Evolutionary conservation across 2,113 vertebrate species (phyloP).

Genomic region (Hyla sarda): DNA sequence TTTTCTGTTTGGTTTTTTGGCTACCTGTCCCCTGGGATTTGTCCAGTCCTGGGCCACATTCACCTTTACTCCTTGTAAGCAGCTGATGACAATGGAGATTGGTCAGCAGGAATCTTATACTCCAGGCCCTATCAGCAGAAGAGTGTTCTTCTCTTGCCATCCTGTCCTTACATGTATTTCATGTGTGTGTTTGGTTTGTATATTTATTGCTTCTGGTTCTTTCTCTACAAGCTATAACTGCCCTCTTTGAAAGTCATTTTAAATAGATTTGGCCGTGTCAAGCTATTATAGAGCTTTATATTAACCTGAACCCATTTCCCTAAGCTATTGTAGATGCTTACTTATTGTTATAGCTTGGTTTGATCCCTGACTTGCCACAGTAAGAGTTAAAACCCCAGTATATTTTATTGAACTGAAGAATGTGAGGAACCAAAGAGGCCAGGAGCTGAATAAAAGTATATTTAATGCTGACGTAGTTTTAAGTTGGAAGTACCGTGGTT

Average conservation of each 20-base stretch:
- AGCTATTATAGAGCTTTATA: not conserved
- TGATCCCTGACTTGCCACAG: conserved; percentile 71
- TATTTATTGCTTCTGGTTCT: conserved; percentile 11
- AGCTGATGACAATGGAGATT: not conserved
- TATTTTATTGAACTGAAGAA: conserved; percentile 74
- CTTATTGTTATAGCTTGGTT: conserved; percentile 72
- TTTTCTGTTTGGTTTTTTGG: too few relatives aligned
- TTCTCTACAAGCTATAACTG: not conserved
- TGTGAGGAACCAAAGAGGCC: conserved; percentile 67
- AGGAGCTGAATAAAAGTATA: conserved; percentile 69
- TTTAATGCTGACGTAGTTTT: conserved; percentile 74
- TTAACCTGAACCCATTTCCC: not conserved
- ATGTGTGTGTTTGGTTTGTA: conserved; percentile 61
- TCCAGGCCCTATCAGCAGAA: conserved; percentile 26
- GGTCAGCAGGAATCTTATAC: not conserved
- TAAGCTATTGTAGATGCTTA: conserved; percentile 60
- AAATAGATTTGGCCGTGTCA: not conserved
- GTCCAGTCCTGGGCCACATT: not conserved
- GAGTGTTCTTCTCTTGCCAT: conserved; percentile 69
- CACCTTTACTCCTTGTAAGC: not conserved
- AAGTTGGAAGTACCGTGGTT: conserved; percentile 72
- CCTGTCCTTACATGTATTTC: conserved; percentile 71
- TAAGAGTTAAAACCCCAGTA: not conserved
- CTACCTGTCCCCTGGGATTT: not conserved
- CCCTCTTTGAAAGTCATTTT: not conserved